A percentile compares a stretch with the other conserved stretches of the same genome.
Evolutionary conservation across 2,888 invertebrate species (phyloP).

Genomic region (Zygaena filipendulae): DNA sequence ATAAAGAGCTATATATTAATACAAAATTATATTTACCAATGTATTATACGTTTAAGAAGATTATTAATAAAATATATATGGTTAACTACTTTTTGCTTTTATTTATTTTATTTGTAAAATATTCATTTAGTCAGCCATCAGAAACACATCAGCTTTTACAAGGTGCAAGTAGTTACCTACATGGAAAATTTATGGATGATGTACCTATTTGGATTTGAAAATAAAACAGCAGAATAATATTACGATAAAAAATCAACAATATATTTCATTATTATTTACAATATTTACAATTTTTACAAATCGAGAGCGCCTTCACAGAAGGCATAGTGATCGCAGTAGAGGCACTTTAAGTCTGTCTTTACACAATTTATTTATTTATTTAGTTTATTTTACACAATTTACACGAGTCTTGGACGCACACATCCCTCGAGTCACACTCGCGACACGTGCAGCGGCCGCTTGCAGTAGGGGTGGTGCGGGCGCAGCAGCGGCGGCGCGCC

Average conservation of each 20-base stretch:
- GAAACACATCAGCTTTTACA: no score
- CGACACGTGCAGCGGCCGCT: slow-evolving; percentile 53
- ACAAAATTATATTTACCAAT: slow-evolving; percentile 23
- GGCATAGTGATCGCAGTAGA: slow-evolving; percentile 36
- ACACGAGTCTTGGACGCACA: no score
- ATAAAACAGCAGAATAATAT: slow-evolving; percentile 26
- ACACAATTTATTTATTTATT: slow-evolving; percentile 11
- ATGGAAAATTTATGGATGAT: no score
- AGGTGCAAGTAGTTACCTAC: no score
- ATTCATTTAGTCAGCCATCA: no score
- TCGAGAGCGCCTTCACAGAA: slow-evolving; percentile 62
- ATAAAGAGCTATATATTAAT: slow-evolving; percentile 52
- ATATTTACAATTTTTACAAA: slow-evolving; percentile 52
- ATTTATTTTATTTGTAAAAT: slow-evolving; percentile 9
- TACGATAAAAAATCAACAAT: slow-evolving; percentile 51
- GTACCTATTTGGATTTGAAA: slow-evolving; percentile 10
- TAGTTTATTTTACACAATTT: no score
- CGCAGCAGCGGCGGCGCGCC: slow-evolving; percentile 45
- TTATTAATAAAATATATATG: slow-evolving; percentile 46
- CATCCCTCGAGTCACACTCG: slow-evolving; percentile 34
- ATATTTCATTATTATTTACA: slow-evolving; percentile 48
- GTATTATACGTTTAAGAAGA: slow-evolving; percentile 47
- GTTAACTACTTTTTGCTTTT: slow-evolving; percentile 25
- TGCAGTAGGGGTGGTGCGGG: slow-evolving; percentile 45
- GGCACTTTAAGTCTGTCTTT: slow-evolving; percentile 24